Evolutionary conservation across 2,113 vertebrate genomes (phyloP).

Genomic region (Apaloderma vittatum): DNA sequence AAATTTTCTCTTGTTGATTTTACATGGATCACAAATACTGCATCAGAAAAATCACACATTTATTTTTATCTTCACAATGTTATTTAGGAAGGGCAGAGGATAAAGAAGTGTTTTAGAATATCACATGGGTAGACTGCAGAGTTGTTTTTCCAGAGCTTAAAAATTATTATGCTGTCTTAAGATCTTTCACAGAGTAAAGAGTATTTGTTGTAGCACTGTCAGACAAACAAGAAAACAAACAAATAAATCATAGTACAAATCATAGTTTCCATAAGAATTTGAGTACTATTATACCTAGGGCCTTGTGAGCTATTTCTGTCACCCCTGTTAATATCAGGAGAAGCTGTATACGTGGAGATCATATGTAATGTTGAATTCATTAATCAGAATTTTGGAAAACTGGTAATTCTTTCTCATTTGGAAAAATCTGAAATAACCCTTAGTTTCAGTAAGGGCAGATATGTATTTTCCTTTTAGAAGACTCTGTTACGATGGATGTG

Average conservation of each 20-base stretch:
- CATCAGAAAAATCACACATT: slow-evolving; percentile 1
- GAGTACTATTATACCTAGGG: neutral
- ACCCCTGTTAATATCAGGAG: neutral
- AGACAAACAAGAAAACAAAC: neutral
- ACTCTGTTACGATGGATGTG: neutral
- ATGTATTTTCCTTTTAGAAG: neutral
- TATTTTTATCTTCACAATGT: neutral
- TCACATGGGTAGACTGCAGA: neutral
- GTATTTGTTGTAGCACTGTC: neutral
- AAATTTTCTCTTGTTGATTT: neutral
- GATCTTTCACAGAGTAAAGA: neutral
- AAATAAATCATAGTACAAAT: neutral
- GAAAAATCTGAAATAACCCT: neutral
- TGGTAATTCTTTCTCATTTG: neutral
- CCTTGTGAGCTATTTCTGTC: neutral
- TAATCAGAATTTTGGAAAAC: neutral
- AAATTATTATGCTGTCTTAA: neutral
- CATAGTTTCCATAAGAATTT: neutral
- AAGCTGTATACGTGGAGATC: neutral
- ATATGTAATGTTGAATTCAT: neutral
- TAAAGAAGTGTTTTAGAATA: slow-evolving; percentile 4
- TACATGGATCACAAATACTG: neutral
- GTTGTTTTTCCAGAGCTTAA: neutral
- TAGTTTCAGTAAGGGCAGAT: neutral
- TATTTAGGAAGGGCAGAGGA: neutral